phyloP scores from a whole-genome alignment of 2,113 vertebrate genomes.

The Cairina moschata region DNA sequence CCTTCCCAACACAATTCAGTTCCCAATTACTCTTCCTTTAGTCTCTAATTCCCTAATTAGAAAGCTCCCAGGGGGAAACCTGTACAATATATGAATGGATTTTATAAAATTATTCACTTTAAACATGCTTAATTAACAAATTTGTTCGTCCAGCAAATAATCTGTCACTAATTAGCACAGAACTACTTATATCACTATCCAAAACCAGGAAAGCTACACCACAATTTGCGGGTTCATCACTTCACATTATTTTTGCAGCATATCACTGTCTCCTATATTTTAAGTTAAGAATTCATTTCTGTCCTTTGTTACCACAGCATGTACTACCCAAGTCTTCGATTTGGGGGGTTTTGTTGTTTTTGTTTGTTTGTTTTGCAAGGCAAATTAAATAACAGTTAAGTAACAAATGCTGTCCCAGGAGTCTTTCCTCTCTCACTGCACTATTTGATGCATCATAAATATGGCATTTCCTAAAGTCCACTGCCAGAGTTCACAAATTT shows the following conservation, averaged over 20 bases:
- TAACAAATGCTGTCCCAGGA: not conserved
- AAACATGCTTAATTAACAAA: conserved; percentile 8
- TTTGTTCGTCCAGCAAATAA: conserved; percentile 9
- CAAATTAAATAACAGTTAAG: not conserved
- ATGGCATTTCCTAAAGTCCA: not conserved
- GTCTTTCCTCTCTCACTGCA: not conserved
- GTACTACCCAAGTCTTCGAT: not conserved
- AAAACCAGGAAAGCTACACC: not conserved
- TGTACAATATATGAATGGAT: not conserved
- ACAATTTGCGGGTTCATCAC: not conserved
- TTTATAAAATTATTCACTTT: conserved; percentile 21
- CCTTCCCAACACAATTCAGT: conserved; percentile 12
- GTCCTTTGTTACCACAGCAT: not conserved
- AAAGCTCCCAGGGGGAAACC: not conserved
- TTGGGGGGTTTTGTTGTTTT: not conserved
- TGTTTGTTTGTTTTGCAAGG: not conserved
- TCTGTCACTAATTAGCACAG: not conserved
- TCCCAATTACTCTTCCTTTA: conserved; percentile 18
- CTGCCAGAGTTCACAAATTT: not conserved
- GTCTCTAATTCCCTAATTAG: not conserved
- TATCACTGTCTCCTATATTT: not conserved
- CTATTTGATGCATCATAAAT: not conserved
- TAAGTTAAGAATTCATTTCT: not conserved
- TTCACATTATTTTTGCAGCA: not conserved
- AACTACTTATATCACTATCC: not conserved